A percentile compares a stretch with the other conserved stretches of the same genome.
These are phyloP conservation scores for Furcifer pardalis DNA, from an alignment of 2,797 vertebrate genomes.

Conservation along the genomic window DNA sequence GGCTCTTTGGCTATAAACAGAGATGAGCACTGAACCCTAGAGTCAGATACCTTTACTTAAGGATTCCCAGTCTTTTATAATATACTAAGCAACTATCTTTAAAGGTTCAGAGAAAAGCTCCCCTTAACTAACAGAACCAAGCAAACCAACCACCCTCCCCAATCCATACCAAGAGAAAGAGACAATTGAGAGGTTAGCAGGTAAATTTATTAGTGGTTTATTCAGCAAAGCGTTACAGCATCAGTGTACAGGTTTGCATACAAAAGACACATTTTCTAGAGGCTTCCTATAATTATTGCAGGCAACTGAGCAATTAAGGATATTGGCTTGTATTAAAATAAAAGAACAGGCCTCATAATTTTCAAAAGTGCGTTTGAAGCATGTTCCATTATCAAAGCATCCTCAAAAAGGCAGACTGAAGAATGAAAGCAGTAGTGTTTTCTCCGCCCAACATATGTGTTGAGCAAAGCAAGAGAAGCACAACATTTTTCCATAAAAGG, in stretches of 20 bases:
- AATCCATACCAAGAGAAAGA: background rate
- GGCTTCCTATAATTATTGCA: background rate
- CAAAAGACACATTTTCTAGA: constrained; percentile 27
- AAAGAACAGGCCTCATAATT: background rate
- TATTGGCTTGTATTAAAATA: background rate
- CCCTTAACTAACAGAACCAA: too few species aligned
- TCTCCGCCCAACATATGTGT: background rate
- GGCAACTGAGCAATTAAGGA: background rate
- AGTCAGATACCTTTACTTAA: too few species aligned
- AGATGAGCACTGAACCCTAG: too few species aligned
- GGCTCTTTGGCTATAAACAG: too few species aligned
- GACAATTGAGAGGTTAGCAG: constrained; percentile 49
- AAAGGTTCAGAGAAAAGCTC: too few species aligned
- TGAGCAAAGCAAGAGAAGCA: background rate
- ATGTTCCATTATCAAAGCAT: background rate
- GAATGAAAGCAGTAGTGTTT: constrained; percentile 13
- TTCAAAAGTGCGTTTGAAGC: background rate
- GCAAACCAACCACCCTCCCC: too few species aligned
- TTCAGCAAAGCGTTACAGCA: constrained; percentile 69
- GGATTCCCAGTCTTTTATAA: too few species aligned
- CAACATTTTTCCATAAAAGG: background rate
- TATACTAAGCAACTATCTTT: too few species aligned
- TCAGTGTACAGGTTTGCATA: constrained; percentile 62
- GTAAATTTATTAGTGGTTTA: constrained; percentile 77
- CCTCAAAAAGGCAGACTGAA: fast-evolving